Evolutionary conservation across 2,888 invertebrate species (phyloP).

Genomic region (Lingula anatina): DNA sequence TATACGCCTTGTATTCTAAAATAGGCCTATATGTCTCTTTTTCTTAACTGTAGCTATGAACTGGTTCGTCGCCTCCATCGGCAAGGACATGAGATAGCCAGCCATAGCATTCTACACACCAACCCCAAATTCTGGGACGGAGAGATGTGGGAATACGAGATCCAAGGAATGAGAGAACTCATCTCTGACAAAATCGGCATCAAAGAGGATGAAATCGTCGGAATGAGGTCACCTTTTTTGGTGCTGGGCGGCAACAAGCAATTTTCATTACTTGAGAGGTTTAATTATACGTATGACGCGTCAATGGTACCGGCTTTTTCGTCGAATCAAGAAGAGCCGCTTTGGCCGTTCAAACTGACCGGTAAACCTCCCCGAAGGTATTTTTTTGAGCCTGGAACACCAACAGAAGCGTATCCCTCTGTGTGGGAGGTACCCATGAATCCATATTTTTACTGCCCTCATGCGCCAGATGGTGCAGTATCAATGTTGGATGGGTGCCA

Average conservation of each 20-base stretch:
- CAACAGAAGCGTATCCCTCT: slow-evolving; percentile 54
- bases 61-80: slow-evolving; percentile 93
- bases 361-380: slow-evolving; percentile 58
- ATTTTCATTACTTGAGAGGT: slow-evolving; percentile 89
- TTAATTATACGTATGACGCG: slow-evolving; percentile 87
- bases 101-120: slow-evolving; percentile 68
- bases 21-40: too few relatives aligned
- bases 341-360: slow-evolving; percentile 84
- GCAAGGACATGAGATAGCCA: slow-evolving; percentile 93
- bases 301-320: slow-evolving; percentile 77
- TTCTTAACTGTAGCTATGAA: too few relatives aligned
- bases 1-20: too few relatives aligned
- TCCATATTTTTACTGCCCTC: slow-evolving; percentile 4
- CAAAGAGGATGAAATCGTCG: slow-evolving; percentile 72
- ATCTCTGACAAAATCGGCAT: slow-evolving; percentile 72
- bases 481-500: slow-evolving; percentile 19
- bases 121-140: slow-evolving; percentile 59
- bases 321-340: slow-evolving; percentile 75
- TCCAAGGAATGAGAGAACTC: slow-evolving; percentile 82
- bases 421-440: slow-evolving; percentile 64
- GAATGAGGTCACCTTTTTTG: slow-evolving; percentile 84
- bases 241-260: slow-evolving; percentile 84
- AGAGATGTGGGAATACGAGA: slow-evolving; percentile 87
- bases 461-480: slow-evolving; percentile 13
- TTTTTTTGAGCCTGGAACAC: too few relatives aligned